Base-by-base conservation (phyloP, 2,113 vertebrate genomes). In the Agapornis roseicollis region DNA sequence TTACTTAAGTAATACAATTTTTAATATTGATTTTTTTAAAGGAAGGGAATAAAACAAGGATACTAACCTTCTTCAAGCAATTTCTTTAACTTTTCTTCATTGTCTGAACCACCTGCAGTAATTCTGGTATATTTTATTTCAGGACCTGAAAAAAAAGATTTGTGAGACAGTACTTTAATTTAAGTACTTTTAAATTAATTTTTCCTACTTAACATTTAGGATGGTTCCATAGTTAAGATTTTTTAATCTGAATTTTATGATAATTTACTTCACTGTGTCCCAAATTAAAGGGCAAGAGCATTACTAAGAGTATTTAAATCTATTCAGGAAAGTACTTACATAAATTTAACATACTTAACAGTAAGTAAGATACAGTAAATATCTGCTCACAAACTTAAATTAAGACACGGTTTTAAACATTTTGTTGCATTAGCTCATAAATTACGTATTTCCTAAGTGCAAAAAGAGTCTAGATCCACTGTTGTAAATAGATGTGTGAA, bases 91-190 rank as follows among this genome's bases (percentile, higher is more conserved):
- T 97, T 96, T 81, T 97, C 98, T 80, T 97, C 98, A 47, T 97
- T 92, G 42, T 98, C 97, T 90, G 92, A 53, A 42, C 88, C 76
- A 65, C 97, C 97, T 69, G 98, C 84, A 72, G 98, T 98, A 93
- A 98, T 98, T 84, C 96, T 96, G 37, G 98, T 98, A 11, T 98
- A 98, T 97, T 98, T 98, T 95, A 98, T 97, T 97, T 98, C 98
- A 86, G 98, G 98, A 84, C 98, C 98, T 98, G 71, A 74, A 86
- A 65, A 65, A 46, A 92, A 33, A 44, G 6, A n/a, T 8, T 10
- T 46, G 7, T 33, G 13, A 81, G 28, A 52, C 13, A 61, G 4
- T 42, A 11, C 1, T 80, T 96, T 42, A 56, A 29, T n/a, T n/a
- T n/a, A n/a, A 61, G 4, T 42, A 11, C 1, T 80, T 96, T 42